Base-by-base conservation (phyloP, 2,888 invertebrate species). In the Dendrolimus houi region DNA sequence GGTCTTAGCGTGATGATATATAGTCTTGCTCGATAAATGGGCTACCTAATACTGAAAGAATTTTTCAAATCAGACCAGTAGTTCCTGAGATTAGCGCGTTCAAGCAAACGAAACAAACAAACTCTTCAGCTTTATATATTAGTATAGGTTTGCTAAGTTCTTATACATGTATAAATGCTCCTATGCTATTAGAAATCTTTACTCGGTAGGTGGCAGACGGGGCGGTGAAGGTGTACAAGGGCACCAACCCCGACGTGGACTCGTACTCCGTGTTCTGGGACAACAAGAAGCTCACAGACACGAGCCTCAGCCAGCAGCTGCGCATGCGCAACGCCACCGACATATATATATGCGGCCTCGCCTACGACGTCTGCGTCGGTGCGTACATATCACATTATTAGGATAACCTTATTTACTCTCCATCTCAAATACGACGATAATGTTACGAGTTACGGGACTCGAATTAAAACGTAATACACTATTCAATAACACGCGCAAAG, bases 181-280 rank as follows among this genome's bases (percentile, higher is more conserved):
- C n/a, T 17, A 9, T 9, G 12, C 42, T 42, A 13, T 13, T 29
- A 29, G 40, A 7, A 13, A 3, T n/a, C 9, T 41, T 52, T 10
- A 52, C 7, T 52, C 41, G 55, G 41, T 77, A 95, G 95, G 87
- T 96, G 58, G 91, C 94, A 53, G 95, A 96, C 8, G 93, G 93
- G 59, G 94, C 95, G 6, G 92, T 96, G 55, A 95, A 96, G 79
- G 94, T 97, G 56, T 96, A 96, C 86, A 97, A 97, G 81, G 99
- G 99, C 53, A 97, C 96, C 1, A 96, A 98, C 85, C 95, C 98
- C 0, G 97, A 98, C 67, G 96, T 99, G 58, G 99, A 99, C 85
- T 98, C 98, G 1, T 99, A 99, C 85, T 98, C 98, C 0, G 99
- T 98, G 54, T 99, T 99, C 92, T 98, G 97, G 96, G 99, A 99